These are phyloP conservation scores for Catocala fraxini DNA, from an alignment of 2,888 invertebrate species.

Conservation along the genomic window DNA sequence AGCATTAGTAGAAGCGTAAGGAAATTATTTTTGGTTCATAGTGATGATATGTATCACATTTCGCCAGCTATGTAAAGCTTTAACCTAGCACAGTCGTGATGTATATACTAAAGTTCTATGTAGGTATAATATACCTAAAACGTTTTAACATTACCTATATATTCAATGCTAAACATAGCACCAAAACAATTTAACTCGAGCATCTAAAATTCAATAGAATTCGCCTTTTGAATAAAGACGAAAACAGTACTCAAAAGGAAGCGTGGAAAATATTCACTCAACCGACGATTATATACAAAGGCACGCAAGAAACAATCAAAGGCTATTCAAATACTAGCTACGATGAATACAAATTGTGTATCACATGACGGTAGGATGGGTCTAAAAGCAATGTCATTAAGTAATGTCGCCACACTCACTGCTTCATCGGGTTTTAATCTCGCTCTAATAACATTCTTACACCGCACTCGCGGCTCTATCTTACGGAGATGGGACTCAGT, in stretches of 20 bases:
- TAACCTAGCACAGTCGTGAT: no score
- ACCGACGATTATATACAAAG: conserved; percentile 1
- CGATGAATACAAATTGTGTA: conserved; percentile 19
- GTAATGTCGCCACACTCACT: conserved; percentile 25
- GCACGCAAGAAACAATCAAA: conserved; percentile 12
- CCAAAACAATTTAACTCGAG: no score
- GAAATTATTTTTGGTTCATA: no score
- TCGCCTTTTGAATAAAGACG: not conserved
- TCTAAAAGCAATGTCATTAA: conserved; percentile 28
- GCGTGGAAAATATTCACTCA: conserved; percentile 1
- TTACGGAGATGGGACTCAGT: not conserved
- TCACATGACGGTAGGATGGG: conserved; percentile 5
- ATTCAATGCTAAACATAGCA: no score
- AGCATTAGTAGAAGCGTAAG: no score
- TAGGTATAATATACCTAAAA: no score
- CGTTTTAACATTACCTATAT: no score
- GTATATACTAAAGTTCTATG: no score
- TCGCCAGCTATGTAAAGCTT: no score
- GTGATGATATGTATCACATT: no score
- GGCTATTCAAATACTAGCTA: conserved; percentile 6
- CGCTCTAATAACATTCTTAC: conserved; percentile 27
- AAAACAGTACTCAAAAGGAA: not conserved
- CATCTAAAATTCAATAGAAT: not conserved
- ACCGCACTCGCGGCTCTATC: not conserved
- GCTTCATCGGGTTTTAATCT: conserved; percentile 40